A percentile compares a stretch with the other conserved stretches of the same genome.
Conservation (phyloP, 2,797 vertebrate species). For the Mycteria americana region DNA sequence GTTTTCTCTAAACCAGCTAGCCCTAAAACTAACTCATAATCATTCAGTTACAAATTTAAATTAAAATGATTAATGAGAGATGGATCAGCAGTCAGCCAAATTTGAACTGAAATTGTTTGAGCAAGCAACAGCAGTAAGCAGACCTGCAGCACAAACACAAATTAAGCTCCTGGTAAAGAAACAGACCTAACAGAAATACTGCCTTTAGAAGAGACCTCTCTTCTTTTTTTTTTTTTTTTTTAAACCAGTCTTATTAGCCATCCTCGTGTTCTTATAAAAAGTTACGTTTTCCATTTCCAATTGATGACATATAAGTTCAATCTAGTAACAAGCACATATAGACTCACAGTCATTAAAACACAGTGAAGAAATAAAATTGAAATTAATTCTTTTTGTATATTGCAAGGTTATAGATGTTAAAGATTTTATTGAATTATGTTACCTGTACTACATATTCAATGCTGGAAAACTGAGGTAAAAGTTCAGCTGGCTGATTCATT, state of each 20-base stretch:
- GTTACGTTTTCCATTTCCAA: neutral
- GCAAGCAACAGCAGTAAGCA: neutral
- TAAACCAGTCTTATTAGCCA: neutral
- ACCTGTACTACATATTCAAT: conserved; percentile 99
- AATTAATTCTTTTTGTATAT: neutral
- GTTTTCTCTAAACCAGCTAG: neutral
- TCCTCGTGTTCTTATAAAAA: neutral
- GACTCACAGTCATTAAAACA: neutral
- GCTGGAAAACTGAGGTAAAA: conserved; percentile 95
- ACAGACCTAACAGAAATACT: neutral
- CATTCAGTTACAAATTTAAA: neutral
- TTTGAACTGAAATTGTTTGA: neutral
- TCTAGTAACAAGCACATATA: neutral
- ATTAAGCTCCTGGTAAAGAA: neutral
- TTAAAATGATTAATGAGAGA: neutral
- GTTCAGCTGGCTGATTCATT: conserved; percentile 94
- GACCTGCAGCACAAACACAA: neutral
- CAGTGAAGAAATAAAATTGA: neutral
- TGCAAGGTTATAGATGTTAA: neutral
- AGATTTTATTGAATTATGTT: conserved; percentile 13
- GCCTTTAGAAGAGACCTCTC: neutral
- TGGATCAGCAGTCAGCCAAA: neutral
- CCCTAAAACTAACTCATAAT: neutral
- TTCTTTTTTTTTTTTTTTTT: neutral
- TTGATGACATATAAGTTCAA: neutral